Conservation (phyloP, 1,140 invertebrate species). For the Ceratosolen solmsi region DNA sequence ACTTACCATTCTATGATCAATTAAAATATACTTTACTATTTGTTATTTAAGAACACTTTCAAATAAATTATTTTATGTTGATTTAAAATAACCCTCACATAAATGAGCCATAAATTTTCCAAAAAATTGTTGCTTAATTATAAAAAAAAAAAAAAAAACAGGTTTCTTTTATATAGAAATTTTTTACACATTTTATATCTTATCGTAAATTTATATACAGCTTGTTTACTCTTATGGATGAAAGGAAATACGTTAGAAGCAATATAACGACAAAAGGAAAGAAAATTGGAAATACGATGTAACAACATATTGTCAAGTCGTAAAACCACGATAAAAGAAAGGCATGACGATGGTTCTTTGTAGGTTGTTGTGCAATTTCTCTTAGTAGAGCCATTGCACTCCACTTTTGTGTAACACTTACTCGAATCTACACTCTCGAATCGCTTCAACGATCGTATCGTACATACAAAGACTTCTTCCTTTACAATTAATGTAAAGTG, state of each 20-base stretch:
- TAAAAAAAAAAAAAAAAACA: too few species aligned
- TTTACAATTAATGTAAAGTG: too few species aligned
- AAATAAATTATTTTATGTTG: not conserved
- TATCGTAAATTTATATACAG: not conserved
- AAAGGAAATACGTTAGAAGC: not conserved
- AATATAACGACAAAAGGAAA: not conserved
- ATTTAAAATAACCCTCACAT: not conserved
- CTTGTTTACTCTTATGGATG: not conserved
- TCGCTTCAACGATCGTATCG: too few species aligned
- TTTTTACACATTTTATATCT: not conserved
- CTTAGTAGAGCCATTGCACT: not conserved
- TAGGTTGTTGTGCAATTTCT: not conserved
- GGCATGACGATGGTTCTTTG: not conserved
- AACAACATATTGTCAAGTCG: not conserved
- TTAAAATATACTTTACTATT: too few species aligned
- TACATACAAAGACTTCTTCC: too few species aligned
- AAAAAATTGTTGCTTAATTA: not conserved
- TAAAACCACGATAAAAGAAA: not conserved
- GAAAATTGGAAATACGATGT: not conserved
- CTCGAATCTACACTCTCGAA: too few species aligned
- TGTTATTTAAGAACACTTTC: too few species aligned
- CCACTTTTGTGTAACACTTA: constrained; percentile 4
- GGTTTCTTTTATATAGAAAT: not conserved
- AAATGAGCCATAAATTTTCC: not conserved
- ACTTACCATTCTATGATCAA: too few species aligned